Percentiles rank a stretch among this genome's conserved stretches.
Evolutionary conservation across 2,888 invertebrate genomes (phyloP).

Genomic region (Lasiommata megera): DNA sequence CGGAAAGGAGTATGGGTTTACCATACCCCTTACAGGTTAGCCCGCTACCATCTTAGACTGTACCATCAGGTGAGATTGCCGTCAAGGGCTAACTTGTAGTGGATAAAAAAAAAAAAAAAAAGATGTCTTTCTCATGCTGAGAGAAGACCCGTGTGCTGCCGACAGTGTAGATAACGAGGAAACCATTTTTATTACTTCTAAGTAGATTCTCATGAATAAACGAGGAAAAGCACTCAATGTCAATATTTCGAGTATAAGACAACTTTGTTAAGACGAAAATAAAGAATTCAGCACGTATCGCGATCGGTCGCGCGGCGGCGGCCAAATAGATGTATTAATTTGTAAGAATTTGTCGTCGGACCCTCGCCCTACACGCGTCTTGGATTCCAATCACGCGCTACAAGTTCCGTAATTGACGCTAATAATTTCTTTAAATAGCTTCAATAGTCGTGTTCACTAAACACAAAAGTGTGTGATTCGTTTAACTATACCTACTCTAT

Average conservation of each 20-base stretch:
- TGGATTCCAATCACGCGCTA: conserved; percentile 80
- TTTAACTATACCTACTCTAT: no score
- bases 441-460: conserved; percentile 26
- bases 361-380: conserved; percentile 57
- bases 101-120: no score
- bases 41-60: no score
- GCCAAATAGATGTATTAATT: conserved; percentile 78
- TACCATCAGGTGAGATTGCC: no score
- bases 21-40: no score
- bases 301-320: conserved; percentile 56
- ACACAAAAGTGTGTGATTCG: conserved; percentile 1
- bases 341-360: conserved; percentile 79
- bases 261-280: conserved; percentile 61
- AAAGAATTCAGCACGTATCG: conserved; percentile 75
- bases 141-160: no score
- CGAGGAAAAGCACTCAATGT: conserved; percentile 45
- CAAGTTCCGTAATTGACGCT: conserved; percentile 79
- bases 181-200: neutral
- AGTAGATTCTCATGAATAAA: no score
- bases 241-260: conserved; percentile 46
- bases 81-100: no score
- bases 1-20: no score
- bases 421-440: conserved; percentile 79
- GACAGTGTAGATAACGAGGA: no score
- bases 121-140: no score